These are phyloP conservation scores for Chrysogorgia sp. DNA, from an alignment of 92 coral and sea anemone species.

Conservation along the genomic window DNA sequence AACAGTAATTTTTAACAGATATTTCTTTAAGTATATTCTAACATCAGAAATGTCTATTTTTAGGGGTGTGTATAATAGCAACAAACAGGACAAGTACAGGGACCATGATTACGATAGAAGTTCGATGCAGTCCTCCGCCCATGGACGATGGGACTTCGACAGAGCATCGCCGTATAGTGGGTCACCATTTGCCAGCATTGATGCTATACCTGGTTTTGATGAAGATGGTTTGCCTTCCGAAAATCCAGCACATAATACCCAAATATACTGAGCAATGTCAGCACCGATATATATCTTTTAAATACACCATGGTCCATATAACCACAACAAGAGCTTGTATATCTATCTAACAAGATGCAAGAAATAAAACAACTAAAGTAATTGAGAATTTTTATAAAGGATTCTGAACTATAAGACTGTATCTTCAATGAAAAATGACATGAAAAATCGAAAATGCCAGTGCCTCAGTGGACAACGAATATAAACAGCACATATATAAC, in stretches of 20 bases:
- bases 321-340: too few relatives aligned
- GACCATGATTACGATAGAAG: neutral
- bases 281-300: too few relatives aligned
- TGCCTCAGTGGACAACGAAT: too few relatives aligned
- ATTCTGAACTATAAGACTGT: too few relatives aligned
- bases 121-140: neutral
- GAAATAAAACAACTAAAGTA: too few relatives aligned
- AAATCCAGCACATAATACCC: neutral
- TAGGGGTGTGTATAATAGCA: slow-evolving; percentile 15
- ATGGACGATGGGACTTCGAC: slow-evolving; percentile 35
- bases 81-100: neutral
- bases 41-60: neutral
- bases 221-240: slow-evolving; percentile 45
- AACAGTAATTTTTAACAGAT: too few relatives aligned
- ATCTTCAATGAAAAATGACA: too few relatives aligned
- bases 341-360: too few relatives aligned
- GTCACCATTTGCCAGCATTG: slow-evolving; percentile 39
- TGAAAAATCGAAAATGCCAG: too few relatives aligned
- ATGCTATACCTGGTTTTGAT: slow-evolving; percentile 42
- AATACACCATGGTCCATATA: too few relatives aligned
- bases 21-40: neutral
- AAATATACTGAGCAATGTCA: neutral
- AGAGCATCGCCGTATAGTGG: slow-evolving; percentile 38
- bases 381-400: too few relatives aligned
- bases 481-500: too few relatives aligned